Conservation (phyloP, 92 coral and sea anemone species). For the Siderastrea siderea region DNA sequence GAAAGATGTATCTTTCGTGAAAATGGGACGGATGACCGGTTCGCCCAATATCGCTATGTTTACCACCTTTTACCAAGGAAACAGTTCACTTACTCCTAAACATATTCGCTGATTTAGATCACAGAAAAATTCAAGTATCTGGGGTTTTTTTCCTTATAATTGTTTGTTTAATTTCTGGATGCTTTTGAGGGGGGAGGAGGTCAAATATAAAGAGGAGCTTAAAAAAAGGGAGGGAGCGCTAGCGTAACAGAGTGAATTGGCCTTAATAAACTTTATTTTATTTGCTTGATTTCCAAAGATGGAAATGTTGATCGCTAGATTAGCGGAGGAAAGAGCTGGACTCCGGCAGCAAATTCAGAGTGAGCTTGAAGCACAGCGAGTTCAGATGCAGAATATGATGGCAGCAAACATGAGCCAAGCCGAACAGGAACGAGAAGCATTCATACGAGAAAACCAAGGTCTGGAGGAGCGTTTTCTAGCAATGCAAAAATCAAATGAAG, state of each 20-base stretch:
- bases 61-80: too few relatives aligned
- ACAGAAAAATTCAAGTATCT: too few relatives aligned
- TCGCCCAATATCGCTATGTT: too few relatives aligned
- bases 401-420: slow-evolving; percentile 46
- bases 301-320: slow-evolving; percentile 41
- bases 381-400: slow-evolving; percentile 65
- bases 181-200: too few relatives aligned
- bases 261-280: background rate
- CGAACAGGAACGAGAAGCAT: slow-evolving; percentile 34
- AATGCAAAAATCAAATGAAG: slow-evolving; percentile 17
- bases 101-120: too few relatives aligned
- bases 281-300: slow-evolving; percentile 15
- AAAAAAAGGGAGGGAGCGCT: background rate
- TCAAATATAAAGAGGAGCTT: too few relatives aligned
- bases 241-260: background rate
- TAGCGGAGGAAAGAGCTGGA: slow-evolving; percentile 36
- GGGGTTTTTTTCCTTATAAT: too few relatives aligned
- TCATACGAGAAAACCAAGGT: background rate
- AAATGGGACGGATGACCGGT: too few relatives aligned
- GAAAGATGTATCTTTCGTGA: too few relatives aligned
- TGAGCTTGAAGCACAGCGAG: slow-evolving; percentile 24
- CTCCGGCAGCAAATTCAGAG: slow-evolving; percentile 34
- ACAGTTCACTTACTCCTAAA: too few relatives aligned
- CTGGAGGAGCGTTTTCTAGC: background rate
- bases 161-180: too few relatives aligned